Base-by-base conservation (phyloP, 2,888 invertebrate species). In the Drosophila lutescens region DNA sequence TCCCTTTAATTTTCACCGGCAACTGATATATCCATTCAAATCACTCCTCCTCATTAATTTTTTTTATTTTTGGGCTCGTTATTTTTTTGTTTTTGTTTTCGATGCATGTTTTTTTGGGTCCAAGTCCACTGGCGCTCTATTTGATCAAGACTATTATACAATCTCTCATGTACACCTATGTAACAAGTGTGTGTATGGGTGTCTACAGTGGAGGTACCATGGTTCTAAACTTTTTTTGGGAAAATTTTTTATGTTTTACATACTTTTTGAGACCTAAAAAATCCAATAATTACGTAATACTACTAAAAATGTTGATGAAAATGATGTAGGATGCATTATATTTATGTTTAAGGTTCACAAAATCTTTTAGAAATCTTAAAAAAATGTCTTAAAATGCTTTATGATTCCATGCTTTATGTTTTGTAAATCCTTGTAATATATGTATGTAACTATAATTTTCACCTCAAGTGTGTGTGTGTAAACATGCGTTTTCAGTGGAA, bases 121-220 rank as follows among this genome's bases (percentile, higher is more conserved):
- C 63, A 63, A 54, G 51, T 60, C 59, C 50, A 53, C 17, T 17
- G 55, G 57, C 40, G 43, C 61, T 62, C 40, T 60, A 58, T 75
- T 79, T 71, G 54, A 65, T 65, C 58, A 56, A 76, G 38, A 40
- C 53, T 40, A 81, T 71, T 77, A 77, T 72, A 55, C 70, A 63
- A 74, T 10, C 38, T 49, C 53, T 51, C 44, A 61, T 38, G 12
- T 30, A 47, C 44, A 17, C 36, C 46, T 13, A 38, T 46, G 43
- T 54, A 69, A 68, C 15, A 38, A n/a, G 32, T 40, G n/a, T 32
- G 60, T 32, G 60, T 36, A 10, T 17, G 40, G 13, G 49, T 49
- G 34, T 34, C 17, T 8, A 49, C 49, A 49, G 49, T 34, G 6
- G 8, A 20, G 49, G 32, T 20, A 20, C 17, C 7, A 34, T 17